Conservation (phyloP, 1,140 invertebrate genomes). For the Lasioglossum baleicum region DNA sequence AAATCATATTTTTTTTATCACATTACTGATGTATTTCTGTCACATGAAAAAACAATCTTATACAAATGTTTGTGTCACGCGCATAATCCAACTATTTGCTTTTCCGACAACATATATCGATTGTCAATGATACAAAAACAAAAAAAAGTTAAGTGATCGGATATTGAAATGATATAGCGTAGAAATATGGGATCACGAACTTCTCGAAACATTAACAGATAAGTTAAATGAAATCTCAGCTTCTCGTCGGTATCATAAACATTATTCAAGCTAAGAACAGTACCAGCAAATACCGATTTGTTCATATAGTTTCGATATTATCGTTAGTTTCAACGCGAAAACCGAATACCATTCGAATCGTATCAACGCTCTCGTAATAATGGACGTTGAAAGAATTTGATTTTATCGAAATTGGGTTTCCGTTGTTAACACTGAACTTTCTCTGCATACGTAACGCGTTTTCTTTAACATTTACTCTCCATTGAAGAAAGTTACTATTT, state of each 20-base stretch:
- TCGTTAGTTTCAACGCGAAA: not conserved
- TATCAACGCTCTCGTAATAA: rapidly evolving
- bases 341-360: not conserved
- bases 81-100: not conserved
- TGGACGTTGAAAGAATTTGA: not conserved
- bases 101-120: not conserved
- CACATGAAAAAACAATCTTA: conserved; percentile 23
- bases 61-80: conserved; percentile 1
- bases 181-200: not conserved
- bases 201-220: not conserved
- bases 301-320: not conserved
- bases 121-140: not conserved
- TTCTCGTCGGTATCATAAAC: not conserved
- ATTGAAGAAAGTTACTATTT: too few species aligned
- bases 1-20: conserved; percentile 5
- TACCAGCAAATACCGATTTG: not conserved
- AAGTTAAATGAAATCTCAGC: not conserved
- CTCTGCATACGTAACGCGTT: too few species aligned
- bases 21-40: conserved; percentile 19
- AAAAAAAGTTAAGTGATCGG: not conserved
- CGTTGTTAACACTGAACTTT: too few species aligned
- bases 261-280: not conserved
- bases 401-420: too few species aligned
- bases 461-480: too few species aligned
- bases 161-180: not conserved